A percentile compares a stretch with the other conserved stretches of the same genome.
Conservation (phyloP, 2,113 vertebrate species). For the Jaculus jaculus region DNA sequence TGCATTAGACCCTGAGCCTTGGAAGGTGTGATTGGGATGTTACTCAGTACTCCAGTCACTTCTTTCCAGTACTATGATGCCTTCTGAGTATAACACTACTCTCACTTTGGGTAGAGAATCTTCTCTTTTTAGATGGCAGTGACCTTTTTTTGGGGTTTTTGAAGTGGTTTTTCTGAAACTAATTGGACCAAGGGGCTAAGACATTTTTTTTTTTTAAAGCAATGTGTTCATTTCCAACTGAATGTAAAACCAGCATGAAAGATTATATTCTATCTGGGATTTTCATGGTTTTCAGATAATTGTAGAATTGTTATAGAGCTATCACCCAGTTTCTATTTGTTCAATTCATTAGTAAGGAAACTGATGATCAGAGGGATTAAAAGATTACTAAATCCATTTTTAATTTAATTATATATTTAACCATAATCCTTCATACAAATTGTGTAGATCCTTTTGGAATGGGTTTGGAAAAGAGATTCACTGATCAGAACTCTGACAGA, state of each 20-base stretch:
- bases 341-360: conserved; percentile 51
- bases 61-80: no score
- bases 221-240: not conserved
- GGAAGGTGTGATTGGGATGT: no score
- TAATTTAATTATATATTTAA: conserved; percentile 51
- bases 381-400: conserved; percentile 43
- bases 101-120: no score
- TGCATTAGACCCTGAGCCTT: no score
- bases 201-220: not conserved
- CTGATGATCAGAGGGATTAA: conserved; percentile 38
- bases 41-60: no score
- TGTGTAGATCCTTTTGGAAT: not conserved
- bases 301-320: not conserved
- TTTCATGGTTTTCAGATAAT: conserved; percentile 34
- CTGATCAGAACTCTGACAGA: conserved; percentile 23
- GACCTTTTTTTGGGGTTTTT: no score
- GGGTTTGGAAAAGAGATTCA: conserved; percentile 45
- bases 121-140: no score
- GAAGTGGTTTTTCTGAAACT: conserved; percentile 2
- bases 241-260: conserved; percentile 6
- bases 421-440: conserved; percentile 24
- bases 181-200: not conserved
- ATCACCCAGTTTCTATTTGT: not conserved
- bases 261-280: not conserved
- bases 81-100: no score